Percentiles rank a stretch among this genome's conserved stretches.
These are phyloP conservation scores for Bryconaethiops microstoma DNA, from an alignment of 2,797 vertebrate genomes.

Conservation along the genomic window DNA sequence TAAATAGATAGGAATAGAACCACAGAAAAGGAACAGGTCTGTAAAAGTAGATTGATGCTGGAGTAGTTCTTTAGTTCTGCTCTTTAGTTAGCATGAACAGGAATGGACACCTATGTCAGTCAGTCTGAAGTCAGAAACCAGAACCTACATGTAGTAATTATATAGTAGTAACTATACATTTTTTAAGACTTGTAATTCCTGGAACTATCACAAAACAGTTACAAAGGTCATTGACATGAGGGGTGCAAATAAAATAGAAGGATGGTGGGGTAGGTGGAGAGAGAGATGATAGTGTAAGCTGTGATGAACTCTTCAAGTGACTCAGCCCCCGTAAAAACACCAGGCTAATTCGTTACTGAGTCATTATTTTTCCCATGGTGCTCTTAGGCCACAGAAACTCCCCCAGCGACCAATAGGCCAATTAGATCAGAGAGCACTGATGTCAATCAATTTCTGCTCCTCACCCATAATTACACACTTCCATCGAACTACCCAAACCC, in stretches of 20 bases:
- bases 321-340: conserved; percentile 43
- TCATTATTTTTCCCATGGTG: conserved; percentile 44
- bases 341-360: conserved; percentile 38
- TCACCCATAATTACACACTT: conserved; percentile 33
- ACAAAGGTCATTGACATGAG: neutral
- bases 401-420: conserved; percentile 11
- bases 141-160: neutral
- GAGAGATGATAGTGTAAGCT: neutral
- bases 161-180: too few relatives aligned
- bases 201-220: conserved; percentile 3
- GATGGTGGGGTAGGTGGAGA: neutral
- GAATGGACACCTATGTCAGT: too few relatives aligned
- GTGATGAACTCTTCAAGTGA: conserved; percentile 35
- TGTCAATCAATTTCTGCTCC: conserved; percentile 34
- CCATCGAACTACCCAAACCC: conserved; percentile 26
- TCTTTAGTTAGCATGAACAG: neutral
- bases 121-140: conserved; percentile 34
- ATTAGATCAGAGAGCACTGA: conserved; percentile 28
- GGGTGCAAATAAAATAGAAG: neutral
- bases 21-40: neutral
- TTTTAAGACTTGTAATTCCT: neutral
- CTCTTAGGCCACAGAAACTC: conserved; percentile 46
- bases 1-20: neutral
- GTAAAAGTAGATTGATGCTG: neutral
- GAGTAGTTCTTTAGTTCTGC: neutral